Percentiles rank a stretch among this genome's conserved stretches.
Evolutionary conservation across 2,888 invertebrate genomes (phyloP).

Genomic region (Troides helena): DNA sequence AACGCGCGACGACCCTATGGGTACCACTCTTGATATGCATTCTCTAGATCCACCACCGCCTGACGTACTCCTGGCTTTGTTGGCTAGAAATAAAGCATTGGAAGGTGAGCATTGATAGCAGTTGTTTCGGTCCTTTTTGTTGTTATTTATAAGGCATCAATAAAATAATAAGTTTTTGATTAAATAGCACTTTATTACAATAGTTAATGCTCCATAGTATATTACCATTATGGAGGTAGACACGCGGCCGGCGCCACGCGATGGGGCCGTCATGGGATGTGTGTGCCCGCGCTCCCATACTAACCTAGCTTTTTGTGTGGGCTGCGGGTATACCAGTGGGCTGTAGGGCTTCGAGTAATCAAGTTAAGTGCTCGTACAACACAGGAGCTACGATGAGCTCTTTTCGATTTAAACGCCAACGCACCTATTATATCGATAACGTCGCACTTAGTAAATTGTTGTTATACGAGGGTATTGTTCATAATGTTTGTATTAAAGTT

Average conservation of each 20-base stretch:
- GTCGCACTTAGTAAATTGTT: constrained; percentile 57
- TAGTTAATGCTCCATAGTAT: constrained; percentile 42
- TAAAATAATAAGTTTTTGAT: background rate
- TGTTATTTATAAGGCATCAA: background rate
- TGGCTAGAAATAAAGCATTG: constrained; percentile 92
- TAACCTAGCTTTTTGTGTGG: constrained; percentile 44
- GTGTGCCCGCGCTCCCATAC: constrained; percentile 36
- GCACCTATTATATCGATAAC: constrained; percentile 55
- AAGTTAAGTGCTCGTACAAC: constrained; percentile 78
- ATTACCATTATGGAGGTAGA: constrained; percentile 56
- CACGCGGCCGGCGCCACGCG: constrained; percentile 39
- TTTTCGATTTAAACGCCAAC: constrained; percentile 67
- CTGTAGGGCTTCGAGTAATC: constrained; percentile 71
- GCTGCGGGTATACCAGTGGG: constrained; percentile 45
- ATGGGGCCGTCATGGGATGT: constrained; percentile 33
- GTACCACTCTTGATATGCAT: constrained; percentile 64
- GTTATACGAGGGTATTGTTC: constrained; percentile 31
- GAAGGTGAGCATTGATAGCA: constrained; percentile 84
- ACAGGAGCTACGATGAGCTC: constrained; percentile 59
- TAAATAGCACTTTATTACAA: background rate
- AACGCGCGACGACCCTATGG: constrained; percentile 54
- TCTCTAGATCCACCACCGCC: constrained; percentile 84
- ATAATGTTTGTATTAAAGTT: constrained; percentile 22
- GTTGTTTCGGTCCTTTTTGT: background rate
- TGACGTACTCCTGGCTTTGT: constrained; percentile 90